Base-by-base conservation (phyloP, 2,888 invertebrate species). In the Timandra comae region DNA sequence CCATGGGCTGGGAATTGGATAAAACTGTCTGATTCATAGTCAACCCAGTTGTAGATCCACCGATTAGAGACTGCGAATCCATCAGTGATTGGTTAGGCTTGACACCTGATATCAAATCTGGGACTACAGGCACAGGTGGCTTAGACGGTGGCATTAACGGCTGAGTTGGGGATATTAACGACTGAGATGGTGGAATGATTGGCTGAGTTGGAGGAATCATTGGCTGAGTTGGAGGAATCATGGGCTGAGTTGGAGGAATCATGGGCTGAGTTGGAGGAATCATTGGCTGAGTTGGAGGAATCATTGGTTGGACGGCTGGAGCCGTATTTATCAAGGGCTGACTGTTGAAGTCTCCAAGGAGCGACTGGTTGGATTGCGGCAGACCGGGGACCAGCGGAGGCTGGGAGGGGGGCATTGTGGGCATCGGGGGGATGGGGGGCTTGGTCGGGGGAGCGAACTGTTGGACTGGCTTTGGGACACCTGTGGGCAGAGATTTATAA, bases 391-490 rank as follows among this genome's bases (percentile, higher is more conserved):
- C 16, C 59, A 19, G 19, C 3, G 16, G 16, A 6, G 3, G 6
- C 4, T 16, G 3, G 16, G 16, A 30, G 5, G 57, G 41, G 24
- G 63, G 56, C 12, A 63, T 52, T 0, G 57, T 30, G 0, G 73
- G 79, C 74, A 78, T 74, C 0, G 79, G 77, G 0, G 80, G 81
- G 3, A 81, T 73, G 0, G 81, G 75, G 0, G 77, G 81, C 43
- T 79, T 73, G 10, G 69, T 46, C 7, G 78, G 70, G n/a, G 75
- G 78, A 5, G 74, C 69, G 43, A 79, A 75, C 42, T 74, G 73
- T 7, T 55, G 47, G 2, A 27, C 34, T 12, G 33, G 49, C 35
- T 63, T 64, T 43, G 49, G 64, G 0, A 46, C 42, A 1, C 50
- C 70, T 70, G 66, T 30, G 30, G 24, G 41, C 6, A 38, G 32